Evolutionary conservation across 2,888 invertebrate species (phyloP).

Genomic region (Chrysolina americana): DNA sequence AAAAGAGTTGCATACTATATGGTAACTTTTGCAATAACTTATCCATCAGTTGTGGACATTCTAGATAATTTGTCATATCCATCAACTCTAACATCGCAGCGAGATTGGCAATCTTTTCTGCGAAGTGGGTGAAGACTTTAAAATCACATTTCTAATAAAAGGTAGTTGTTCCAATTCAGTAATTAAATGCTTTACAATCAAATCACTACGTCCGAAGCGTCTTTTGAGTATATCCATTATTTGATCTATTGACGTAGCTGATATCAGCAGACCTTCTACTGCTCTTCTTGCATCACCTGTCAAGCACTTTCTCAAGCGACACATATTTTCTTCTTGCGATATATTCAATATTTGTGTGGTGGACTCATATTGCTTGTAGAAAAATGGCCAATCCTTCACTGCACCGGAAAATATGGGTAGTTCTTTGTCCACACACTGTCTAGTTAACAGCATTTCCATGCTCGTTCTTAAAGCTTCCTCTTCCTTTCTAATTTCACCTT

Average conservation of each 20-base stretch:
- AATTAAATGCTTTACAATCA: too few species aligned
- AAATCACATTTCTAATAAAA: background rate
- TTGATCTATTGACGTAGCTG: too few species aligned
- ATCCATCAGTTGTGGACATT: background rate
- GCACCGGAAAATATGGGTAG: background rate
- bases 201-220: too few species aligned
- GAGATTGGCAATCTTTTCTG: background rate
- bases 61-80: background rate
- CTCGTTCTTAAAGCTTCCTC: background rate
- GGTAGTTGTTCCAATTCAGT: too few species aligned
- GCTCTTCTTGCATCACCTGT: background rate
- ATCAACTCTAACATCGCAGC: background rate
- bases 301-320: background rate
- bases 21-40: background rate
- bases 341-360: background rate
- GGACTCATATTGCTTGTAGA: background rate
- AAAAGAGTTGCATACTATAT: background rate
- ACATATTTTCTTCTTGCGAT: background rate
- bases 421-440: background rate
- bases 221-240: too few species aligned
- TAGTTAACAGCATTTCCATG: too few species aligned
- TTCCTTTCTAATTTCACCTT: too few species aligned
- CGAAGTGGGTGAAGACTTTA: background rate
- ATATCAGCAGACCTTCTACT: background rate
- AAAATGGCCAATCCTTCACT: background rate